phyloP scores from a whole-genome alignment of 2,797 vertebrate species.

The Rhinella marina region DNA sequence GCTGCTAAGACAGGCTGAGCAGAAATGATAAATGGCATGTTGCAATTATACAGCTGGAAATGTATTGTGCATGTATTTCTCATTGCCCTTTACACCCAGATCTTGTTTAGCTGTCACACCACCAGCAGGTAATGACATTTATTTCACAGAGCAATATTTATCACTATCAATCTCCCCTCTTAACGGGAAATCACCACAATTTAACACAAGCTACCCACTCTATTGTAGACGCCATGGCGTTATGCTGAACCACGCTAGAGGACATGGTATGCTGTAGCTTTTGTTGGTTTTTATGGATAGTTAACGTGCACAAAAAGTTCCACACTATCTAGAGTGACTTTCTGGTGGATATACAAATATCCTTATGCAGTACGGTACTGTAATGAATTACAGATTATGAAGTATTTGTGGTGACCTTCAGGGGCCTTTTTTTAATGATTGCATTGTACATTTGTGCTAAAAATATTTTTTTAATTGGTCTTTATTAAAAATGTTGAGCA shows the following conservation, averaged over 20 bases:
- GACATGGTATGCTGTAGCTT: not conserved
- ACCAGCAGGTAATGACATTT: conserved; percentile 50
- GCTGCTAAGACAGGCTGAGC: conserved; percentile 35
- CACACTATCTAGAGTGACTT: no score
- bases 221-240: not conserved
- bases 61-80: conserved; percentile 45
- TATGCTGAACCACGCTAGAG: not conserved
- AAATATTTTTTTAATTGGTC: no score
- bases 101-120: conserved; percentile 53
- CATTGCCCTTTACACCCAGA: conserved; percentile 46
- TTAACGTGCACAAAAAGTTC: no score
- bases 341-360: no score
- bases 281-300: no score
- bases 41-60: conserved; percentile 45
- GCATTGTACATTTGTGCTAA: no score
- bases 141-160: conserved; percentile 43
- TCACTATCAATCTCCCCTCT: conserved; percentile 31
- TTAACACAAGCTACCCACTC: conserved; percentile 2
- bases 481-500: no score
- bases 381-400: no score
- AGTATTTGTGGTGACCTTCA: no score
- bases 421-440: no score
- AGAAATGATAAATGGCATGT: conserved; percentile 52
- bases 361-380: no score
- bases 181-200: not conserved